Evolutionary conservation across 2,113 vertebrate genomes (phyloP), one percentile per base, ranked within the genome.

Genomic region (Arvicanthis niloticus): DNA sequence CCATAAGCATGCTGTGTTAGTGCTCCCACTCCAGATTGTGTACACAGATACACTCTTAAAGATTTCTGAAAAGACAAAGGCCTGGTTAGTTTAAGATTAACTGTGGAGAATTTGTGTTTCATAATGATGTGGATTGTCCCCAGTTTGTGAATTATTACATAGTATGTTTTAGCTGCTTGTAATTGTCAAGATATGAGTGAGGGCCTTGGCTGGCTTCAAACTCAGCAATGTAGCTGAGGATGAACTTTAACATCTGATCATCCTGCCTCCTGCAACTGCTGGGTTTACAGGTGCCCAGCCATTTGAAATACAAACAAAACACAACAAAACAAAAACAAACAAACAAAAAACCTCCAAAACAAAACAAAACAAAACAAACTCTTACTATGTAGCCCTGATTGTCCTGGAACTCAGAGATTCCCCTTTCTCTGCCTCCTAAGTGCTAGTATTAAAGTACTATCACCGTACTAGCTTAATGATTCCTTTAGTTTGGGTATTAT

Each of bases 111-210:
- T 72, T 86, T 45, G 7, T 48, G 56, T 70, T 56, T 88, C 22
- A 58, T 17, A 24, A 51, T 88, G 51, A 72, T 73, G 51, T 86
- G 24, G 16, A 5, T 89, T 58, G n/a, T 45, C 17, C 11, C 53
- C 3, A 40, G 0, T 7, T 58, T 9, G 1, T 6, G 8, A 34
- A 48, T 15, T 16, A 21, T 1, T 9, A 3, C 2, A 10, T 31
- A 11, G 29, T 24, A 37, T 15, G 19, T 11, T 78, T 29, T 67
- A 15, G 3, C 26, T 91, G 16, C 40, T 42, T 60, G n/a, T 56
- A 58, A 56, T 22, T 51, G 53, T 87, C 5, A 48, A 45, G 37
- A 24, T 40, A 34, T n/a, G 45, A 45, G 45, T 17, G 13, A 72
- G 34, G 10, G 48, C 11, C 34, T 56, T 4, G 21, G 65, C 45